Evolutionary conservation across 2,888 invertebrate genomes (phyloP).

Genomic region (Lepidochrysops patricia): DNA sequence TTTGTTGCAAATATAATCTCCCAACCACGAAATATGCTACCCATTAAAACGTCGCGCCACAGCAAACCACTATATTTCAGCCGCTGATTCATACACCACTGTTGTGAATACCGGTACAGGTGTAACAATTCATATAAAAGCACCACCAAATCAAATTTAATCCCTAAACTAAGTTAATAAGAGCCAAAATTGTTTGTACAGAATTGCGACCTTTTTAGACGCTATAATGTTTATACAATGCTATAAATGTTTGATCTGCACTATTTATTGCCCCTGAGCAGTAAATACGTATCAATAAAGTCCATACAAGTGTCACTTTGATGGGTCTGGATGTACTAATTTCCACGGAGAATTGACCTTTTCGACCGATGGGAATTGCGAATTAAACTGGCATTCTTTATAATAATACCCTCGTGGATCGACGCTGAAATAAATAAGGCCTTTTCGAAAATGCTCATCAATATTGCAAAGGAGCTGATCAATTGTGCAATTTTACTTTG

Average conservation of each 20-base stretch:
- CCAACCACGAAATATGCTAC: constrained; percentile 43
- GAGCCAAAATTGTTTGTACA: neutral
- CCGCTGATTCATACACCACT: constrained; percentile 25
- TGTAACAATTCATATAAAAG: constrained; percentile 14
- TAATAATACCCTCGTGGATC: neutral
- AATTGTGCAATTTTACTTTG: too few species aligned
- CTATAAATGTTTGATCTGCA: constrained; percentile 7
- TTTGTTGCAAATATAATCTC: constrained; percentile 45
- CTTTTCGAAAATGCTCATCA: neutral
- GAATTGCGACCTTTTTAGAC: neutral
- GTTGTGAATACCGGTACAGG: constrained; percentile 20
- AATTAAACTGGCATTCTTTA: neutral
- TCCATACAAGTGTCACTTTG: neutral
- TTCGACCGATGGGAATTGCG: neutral
- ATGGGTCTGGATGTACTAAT: neutral
- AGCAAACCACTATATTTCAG: constrained; percentile 25
- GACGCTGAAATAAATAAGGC: neutral
- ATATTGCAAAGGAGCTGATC: neutral
- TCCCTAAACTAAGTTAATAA: neutral
- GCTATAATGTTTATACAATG: constrained; percentile 7
- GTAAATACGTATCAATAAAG: constrained; percentile 6
- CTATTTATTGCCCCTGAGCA: constrained; percentile 1
- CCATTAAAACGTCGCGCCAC: constrained; percentile 30
- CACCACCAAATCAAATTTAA: neutral
- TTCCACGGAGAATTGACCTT: constrained; percentile 5